Evolutionary conservation across 2,113 vertebrate species (phyloP).

Genomic region (Okapia johnstoni): DNA sequence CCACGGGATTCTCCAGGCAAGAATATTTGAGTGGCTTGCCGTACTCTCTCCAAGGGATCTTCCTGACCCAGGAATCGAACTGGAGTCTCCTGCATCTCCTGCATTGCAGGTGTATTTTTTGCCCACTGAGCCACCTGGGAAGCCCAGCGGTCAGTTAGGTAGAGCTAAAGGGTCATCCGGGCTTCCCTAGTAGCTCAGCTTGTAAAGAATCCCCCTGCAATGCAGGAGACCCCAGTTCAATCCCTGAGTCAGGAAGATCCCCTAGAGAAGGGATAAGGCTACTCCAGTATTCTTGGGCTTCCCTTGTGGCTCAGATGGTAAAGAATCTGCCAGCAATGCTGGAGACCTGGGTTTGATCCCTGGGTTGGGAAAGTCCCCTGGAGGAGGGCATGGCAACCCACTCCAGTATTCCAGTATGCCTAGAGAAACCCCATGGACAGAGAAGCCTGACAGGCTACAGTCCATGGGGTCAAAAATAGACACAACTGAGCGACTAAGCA

Average conservation of each 20-base stretch:
- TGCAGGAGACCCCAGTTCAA: not conserved
- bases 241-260: not conserved
- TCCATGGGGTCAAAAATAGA: not conserved
- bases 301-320: not conserved
- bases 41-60: not conserved
- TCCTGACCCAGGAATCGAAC: not conserved
- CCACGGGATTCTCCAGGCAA: not conserved
- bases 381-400: not conserved
- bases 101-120: not conserved
- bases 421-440: not conserved
- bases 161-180: not conserved
- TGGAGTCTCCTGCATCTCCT: not conserved
- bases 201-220: not conserved
- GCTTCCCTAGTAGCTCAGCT: not conserved
- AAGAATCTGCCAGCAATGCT: not conserved
- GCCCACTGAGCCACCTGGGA: not conserved
- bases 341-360: not conserved
- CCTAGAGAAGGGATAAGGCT: not conserved
- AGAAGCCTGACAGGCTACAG: not conserved
- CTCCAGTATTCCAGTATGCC: not conserved
- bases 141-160: not conserved
- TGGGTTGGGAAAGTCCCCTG: not conserved
- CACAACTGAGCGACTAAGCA: accelerated
- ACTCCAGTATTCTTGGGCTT: not conserved
- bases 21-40: not conserved